Percentiles rank a stretch among this genome's conserved stretches.
Conservation (phyloP, 2,888 invertebrate species). For the Thera obeliscata region DNA sequence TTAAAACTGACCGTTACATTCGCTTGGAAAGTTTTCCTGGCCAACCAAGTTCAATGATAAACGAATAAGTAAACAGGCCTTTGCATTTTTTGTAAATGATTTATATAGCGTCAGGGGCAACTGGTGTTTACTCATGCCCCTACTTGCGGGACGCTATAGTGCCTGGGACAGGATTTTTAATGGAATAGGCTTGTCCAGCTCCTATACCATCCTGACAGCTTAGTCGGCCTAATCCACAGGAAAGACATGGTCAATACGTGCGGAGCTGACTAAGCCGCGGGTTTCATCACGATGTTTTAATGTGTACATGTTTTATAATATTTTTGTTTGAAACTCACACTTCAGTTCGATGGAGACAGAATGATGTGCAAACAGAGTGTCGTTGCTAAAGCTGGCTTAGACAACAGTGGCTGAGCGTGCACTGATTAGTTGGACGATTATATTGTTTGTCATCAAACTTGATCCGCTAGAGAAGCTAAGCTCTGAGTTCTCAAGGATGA, state of each 20-base stretch:
- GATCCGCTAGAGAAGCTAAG: conserved; percentile 1
- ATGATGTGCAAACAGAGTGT: neutral
- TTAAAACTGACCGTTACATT: neutral
- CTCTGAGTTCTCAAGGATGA: neutral
- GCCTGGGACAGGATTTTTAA: too few species aligned
- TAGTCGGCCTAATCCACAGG: too few species aligned
- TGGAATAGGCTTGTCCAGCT: too few species aligned
- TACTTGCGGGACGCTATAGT: too few species aligned
- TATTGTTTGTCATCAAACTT: neutral
- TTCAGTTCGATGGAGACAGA: neutral
- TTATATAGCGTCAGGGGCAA: too few species aligned
- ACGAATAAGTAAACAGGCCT: neutral
- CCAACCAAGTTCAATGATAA: neutral
- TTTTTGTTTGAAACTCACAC: neutral
- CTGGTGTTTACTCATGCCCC: too few species aligned
- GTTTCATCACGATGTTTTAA: too few species aligned
- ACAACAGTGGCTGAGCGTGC: neutral
- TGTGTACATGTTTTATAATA: neutral
- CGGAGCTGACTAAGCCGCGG: too few species aligned
- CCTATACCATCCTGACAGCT: too few species aligned
- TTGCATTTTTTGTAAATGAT: too few species aligned
- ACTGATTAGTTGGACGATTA: neutral
- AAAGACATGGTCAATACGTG: too few species aligned
- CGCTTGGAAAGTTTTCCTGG: neutral
- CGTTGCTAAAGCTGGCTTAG: neutral